Evolutionary conservation across 2,888 invertebrate species (phyloP).

Genomic region (Torymus auratus): DNA sequence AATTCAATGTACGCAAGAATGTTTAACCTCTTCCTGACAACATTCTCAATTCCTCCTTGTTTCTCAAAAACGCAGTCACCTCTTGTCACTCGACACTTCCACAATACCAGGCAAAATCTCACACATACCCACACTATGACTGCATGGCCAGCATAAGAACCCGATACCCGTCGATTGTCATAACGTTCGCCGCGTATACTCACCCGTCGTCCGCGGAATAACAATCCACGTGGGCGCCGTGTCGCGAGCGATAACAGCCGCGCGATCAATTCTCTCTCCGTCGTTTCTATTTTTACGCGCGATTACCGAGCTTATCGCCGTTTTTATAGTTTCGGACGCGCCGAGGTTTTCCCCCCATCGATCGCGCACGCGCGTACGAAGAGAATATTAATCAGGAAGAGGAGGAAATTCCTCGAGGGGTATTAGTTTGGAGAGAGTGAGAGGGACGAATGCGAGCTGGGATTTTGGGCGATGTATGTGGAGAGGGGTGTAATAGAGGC

Average conservation of each 20-base stretch:
- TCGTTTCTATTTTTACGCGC: constrained; percentile 55
- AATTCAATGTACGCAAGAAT: too few species aligned
- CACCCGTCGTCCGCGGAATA: not conserved
- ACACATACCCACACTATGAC: too few species aligned
- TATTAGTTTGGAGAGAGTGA: not conserved
- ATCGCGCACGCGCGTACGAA: constrained; percentile 1
- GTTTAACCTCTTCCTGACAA: too few species aligned
- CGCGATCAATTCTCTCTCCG: constrained; percentile 33
- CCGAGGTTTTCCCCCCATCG: constrained; percentile 60
- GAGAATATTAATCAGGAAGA: constrained; percentile 45
- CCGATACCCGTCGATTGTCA: too few species aligned
- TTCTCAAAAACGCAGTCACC: too few species aligned
- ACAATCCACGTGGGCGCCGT: not conserved
- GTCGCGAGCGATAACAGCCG: constrained; percentile 1
- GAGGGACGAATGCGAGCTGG: constrained; percentile 11
- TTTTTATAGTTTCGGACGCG: constrained; percentile 18
- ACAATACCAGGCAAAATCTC: too few species aligned
- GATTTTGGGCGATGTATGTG: constrained; percentile 7
- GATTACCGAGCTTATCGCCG: constrained; percentile 59
- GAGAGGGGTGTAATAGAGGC: not conserved
- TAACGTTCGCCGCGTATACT: not conserved
- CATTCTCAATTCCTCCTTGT: too few species aligned
- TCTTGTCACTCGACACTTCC: too few species aligned
- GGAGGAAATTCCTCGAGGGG: constrained; percentile 26
- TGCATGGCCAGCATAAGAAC: too few species aligned